A percentile compares a stretch with the other conserved stretches of the same genome.
phyloP scores from a whole-genome alignment of 2,888 invertebrate species.

The Machimus rusticus region DNA sequence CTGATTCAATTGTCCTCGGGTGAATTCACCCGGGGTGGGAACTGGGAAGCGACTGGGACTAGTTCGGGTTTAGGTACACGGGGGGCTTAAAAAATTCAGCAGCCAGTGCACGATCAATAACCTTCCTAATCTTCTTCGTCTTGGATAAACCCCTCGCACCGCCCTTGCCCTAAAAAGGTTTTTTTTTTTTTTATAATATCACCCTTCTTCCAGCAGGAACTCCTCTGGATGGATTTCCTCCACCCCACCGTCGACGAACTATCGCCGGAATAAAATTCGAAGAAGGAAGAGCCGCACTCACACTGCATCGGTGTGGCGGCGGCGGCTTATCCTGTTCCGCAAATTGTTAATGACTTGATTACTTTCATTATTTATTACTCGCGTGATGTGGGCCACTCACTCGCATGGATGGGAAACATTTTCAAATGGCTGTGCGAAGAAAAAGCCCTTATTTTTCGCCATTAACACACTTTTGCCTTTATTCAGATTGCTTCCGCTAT shows the following conservation, averaged over 20 bases:
- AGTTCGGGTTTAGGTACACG: neutral
- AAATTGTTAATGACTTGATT: conserved; percentile 26
- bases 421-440: neutral
- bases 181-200: neutral
- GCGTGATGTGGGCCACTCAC: neutral
- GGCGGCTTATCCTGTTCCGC: neutral
- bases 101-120: conserved; percentile 31
- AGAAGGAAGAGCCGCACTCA: neutral
- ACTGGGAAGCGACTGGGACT: neutral
- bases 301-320: neutral
- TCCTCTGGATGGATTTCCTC: neutral
- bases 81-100: conserved; percentile 24
- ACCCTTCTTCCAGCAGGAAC: neutral
- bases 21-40: neutral
- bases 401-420: conserved; percentile 4
- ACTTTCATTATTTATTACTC: conserved; percentile 22
- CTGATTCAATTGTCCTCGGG: conserved; percentile 22
- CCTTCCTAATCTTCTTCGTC: conserved; percentile 11
- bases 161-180: neutral
- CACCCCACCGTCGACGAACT: neutral
- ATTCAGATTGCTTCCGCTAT: conserved; percentile 18
- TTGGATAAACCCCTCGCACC: neutral
- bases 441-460: neutral
- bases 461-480: neutral
- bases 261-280: neutral